phyloP scores from a whole-genome alignment of 2,797 vertebrate genomes.

The Salarias fasciatus region DNA sequence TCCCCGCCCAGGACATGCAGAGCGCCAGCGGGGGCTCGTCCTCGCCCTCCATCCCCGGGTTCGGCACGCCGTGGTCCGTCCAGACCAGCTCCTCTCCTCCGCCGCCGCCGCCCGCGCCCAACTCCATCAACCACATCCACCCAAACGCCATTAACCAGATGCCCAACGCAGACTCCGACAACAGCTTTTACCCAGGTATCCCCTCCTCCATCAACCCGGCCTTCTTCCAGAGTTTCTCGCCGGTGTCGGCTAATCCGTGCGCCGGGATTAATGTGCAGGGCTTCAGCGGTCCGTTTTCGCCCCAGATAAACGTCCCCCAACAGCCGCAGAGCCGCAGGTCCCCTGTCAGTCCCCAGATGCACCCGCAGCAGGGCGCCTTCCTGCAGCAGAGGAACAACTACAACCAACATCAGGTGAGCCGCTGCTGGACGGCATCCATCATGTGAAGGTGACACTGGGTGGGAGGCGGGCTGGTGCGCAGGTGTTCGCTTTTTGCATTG shows the following conservation, averaged over 20 bases:
- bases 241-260: slow-evolving; percentile 89
- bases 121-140: slow-evolving; percentile 71
- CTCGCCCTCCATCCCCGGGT: slow-evolving; percentile 89
- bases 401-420: slow-evolving; percentile 94
- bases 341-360: slow-evolving; percentile 92
- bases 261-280: slow-evolving; percentile 87
- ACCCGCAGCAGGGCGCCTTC: slow-evolving; percentile 91
- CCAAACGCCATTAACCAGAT: slow-evolving; percentile 83
- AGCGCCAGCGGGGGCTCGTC: slow-evolving; percentile 84
- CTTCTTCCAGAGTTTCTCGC: slow-evolving; percentile 95
- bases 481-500: neutral
- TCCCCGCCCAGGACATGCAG: slow-evolving; percentile 89
- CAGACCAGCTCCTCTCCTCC: slow-evolving; percentile 93
- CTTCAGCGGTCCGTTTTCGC: slow-evolving; percentile 89
- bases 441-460: slow-evolving; percentile 4
- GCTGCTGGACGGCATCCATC: neutral
- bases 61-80: slow-evolving; percentile 96
- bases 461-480: neutral
- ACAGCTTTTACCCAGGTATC: slow-evolving; percentile 92
- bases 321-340: slow-evolving; percentile 90
- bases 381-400: slow-evolving; percentile 95
- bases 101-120: slow-evolving; percentile 85
- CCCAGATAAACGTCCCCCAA: slow-evolving; percentile 89
- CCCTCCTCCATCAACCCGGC: slow-evolving; percentile 94
- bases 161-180: slow-evolving; percentile 87